Evolutionary conservation across 2,797 vertebrate genomes (phyloP), one percentile per base, ranked within the genome.

Genomic region (Iguana delicatissima): DNA sequence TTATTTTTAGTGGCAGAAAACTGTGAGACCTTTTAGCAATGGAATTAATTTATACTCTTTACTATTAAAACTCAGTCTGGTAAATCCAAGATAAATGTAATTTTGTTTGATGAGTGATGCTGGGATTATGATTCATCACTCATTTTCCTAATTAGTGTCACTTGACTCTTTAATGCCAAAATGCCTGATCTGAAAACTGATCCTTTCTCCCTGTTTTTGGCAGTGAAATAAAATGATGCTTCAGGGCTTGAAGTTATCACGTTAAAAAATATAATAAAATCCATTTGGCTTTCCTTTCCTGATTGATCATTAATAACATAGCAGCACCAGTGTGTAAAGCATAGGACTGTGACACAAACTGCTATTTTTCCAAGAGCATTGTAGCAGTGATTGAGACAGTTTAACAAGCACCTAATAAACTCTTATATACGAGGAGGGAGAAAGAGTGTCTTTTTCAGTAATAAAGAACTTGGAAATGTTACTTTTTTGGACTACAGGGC

Each of bases 81-180:
- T 93, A 96, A 94, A 95, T 95, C 35, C 74, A 86, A 93, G 93
- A 91, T 93, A 94, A 95, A 94, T 94, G 86, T 38, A 94, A 1
- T 95, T 96, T 95, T 93, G 24, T 93, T 94, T 95, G 93, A 94
- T 95, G 91, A 95, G 67, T 6, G 29, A 59, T 89, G 69, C 90
- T 94, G 88, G 92, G 91, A 91, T 91, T 95, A 93, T 92, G 92
- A 95, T 94, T 96, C 72, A 90, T 96, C 79, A 87, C 24, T 96
- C 73, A 85, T 95, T 95, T 89, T 94, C 52, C 93, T 96, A 94
- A 95, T 96, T 95, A 96, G 87, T 80, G 94, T 90, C 88, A 92
- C 90, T 96, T 96, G 92, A 95, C 92, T 96, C 96, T 91, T 85
- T 93, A 80, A 62, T 79, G 91, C 86, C 88, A 82, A 96, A 95